phyloP scores from a whole-genome alignment of 2,113 vertebrate genomes.

The Ammodytes marinus region DNA sequence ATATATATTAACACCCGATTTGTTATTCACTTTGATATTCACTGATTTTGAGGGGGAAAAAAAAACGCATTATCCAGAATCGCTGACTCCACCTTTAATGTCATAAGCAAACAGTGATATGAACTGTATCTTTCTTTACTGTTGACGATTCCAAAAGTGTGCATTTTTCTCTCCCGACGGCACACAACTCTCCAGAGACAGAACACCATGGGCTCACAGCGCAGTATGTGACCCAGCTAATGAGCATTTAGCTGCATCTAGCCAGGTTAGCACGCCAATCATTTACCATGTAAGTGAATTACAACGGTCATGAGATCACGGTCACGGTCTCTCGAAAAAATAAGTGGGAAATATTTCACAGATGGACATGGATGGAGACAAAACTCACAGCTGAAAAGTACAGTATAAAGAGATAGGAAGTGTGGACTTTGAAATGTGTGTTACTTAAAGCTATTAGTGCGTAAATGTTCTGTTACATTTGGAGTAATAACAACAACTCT shows the following conservation, averaged over 20 bases:
- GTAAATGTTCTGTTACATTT: too few species aligned
- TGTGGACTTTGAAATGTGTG: background rate
- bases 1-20: too few species aligned
- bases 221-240: background rate
- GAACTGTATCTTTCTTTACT: background rate
- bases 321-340: background rate
- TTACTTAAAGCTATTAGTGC: background rate
- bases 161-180: background rate
- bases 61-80: too few species aligned
- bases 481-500: too few species aligned
- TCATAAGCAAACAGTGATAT: background rate
- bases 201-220: background rate
- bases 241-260: background rate
- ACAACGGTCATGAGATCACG: conserved; percentile 1
- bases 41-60: too few species aligned
- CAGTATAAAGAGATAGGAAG: background rate
- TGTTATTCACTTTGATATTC: too few species aligned
- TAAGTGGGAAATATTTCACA: conserved; percentile 12
- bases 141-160: background rate
- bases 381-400: conserved; percentile 25
- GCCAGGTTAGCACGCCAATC: background rate
- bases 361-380: background rate
- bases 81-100: background rate
- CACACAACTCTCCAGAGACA: background rate
- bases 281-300: conserved; percentile 6